phyloP scores from a whole-genome alignment of 2,113 vertebrate species.

The Rhynchopsitta pachyrhyncha region DNA sequence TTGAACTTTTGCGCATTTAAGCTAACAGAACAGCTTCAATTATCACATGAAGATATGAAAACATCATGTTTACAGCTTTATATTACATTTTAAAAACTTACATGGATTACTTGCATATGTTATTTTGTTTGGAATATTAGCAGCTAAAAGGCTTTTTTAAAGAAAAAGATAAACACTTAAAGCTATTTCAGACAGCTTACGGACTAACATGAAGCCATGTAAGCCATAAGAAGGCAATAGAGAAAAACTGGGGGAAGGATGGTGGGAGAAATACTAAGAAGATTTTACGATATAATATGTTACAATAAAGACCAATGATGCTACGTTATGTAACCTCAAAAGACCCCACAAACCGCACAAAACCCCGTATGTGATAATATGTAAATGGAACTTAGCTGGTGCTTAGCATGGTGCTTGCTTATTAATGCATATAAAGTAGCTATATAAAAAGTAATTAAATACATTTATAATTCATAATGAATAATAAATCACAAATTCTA shows the following conservation, averaged over 20 bases:
- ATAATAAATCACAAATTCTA: background rate
- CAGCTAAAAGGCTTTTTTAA: background rate
- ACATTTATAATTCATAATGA: background rate
- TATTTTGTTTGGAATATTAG: background rate
- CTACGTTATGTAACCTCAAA: background rate
- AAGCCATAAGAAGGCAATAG: background rate
- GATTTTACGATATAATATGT: background rate
- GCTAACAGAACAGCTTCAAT: background rate
- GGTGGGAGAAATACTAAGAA: background rate
- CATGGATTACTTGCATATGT: background rate
- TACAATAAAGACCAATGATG: background rate
- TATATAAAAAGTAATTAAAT: background rate
- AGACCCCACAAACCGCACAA: fast-evolving
- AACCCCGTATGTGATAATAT: background rate
- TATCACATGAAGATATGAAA: background rate
- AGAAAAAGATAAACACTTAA: background rate
- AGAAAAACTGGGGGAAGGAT: background rate
- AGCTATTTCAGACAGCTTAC: background rate
- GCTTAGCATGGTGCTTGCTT: background rate
- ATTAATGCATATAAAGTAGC: background rate
- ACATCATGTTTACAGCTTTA: background rate
- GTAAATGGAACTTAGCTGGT: background rate
- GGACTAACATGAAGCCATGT: background rate
- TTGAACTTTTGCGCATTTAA: conserved; percentile 1
- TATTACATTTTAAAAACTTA: background rate